Conservation (phyloP, 1,140 invertebrate genomes). For the Solen grandis region DNA sequence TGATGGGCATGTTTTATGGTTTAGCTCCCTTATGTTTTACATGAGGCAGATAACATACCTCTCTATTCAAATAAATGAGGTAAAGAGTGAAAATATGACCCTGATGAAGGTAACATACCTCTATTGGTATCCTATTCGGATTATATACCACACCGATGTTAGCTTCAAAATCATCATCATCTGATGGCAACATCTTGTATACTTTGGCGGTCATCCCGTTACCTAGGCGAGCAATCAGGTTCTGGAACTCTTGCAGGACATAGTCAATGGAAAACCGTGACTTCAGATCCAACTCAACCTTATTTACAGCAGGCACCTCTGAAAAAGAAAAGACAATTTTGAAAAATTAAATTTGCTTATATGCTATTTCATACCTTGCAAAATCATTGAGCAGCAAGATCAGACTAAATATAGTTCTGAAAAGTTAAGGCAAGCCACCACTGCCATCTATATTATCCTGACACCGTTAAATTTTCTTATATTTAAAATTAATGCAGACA, state of each 20-base stretch:
- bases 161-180: slow-evolving; percentile 62
- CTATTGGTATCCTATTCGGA: slow-evolving; percentile 74
- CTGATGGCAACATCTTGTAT: slow-evolving; percentile 71
- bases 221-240: slow-evolving; percentile 74
- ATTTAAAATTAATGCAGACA: neutral
- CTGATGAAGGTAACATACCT: too few species aligned
- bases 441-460: neutral
- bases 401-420: neutral
- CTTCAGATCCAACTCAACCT: slow-evolving; percentile 60
- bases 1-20: too few species aligned
- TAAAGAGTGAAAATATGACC: too few species aligned
- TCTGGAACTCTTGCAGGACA: slow-evolving; percentile 83
- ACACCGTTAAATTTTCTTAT: neutral
- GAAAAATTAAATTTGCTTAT: neutral
- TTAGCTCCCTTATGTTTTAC: too few species aligned
- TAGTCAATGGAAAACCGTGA: slow-evolving; percentile 75
- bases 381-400: neutral
- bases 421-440: neutral
- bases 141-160: slow-evolving; percentile 82
- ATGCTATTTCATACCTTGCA: neutral
- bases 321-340: slow-evolving; percentile 6
- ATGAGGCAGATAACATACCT: too few species aligned
- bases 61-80: too few species aligned
- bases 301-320: slow-evolving; percentile 69
- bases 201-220: slow-evolving; percentile 72